These are phyloP conservation scores for Proales similis DNA, from an alignment of 1,140 invertebrate genomes.

Conservation along the genomic window DNA sequence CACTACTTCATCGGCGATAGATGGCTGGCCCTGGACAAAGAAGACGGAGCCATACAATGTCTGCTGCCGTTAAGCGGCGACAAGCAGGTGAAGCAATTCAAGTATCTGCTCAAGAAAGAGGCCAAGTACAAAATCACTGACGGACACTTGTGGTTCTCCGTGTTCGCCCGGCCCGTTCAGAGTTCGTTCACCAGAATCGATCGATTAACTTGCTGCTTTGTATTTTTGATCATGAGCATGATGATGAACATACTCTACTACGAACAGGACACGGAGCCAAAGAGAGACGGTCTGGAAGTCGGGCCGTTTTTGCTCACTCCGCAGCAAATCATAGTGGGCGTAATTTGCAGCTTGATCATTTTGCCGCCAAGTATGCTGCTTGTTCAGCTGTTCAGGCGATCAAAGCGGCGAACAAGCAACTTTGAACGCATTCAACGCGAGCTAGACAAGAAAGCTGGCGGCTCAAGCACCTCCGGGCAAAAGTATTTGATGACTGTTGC, in stretches of 20 bases:
- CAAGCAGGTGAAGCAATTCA: slow-evolving; percentile 54
- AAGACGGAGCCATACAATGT: slow-evolving; percentile 56
- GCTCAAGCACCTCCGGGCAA: not conserved
- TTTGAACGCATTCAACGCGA: no score
- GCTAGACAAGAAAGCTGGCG: not conserved
- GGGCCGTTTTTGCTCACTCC: slow-evolving; percentile 55
- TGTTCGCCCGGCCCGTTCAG: slow-evolving; percentile 56
- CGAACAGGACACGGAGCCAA: slow-evolving; percentile 35
- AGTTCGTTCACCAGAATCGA: slow-evolving; percentile 56
- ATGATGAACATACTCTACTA: slow-evolving; percentile 59
- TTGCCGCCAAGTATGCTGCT: slow-evolving; percentile 58
- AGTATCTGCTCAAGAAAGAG: slow-evolving; percentile 54
- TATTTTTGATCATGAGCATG: slow-evolving; percentile 57
- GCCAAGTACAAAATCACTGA: slow-evolving; percentile 55
- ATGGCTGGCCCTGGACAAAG: slow-evolving; percentile 58
- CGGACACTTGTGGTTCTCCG: slow-evolving; percentile 59
- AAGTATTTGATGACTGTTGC: slow-evolving; percentile 2
- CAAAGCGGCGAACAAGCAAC: slow-evolving; percentile 47
- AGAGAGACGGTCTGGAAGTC: slow-evolving; percentile 39
- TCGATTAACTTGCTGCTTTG: slow-evolving; percentile 56
- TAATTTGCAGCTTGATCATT: slow-evolving; percentile 51
- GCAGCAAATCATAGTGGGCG: slow-evolving; percentile 46
- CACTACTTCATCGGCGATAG: slow-evolving; percentile 52
- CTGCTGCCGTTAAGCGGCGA: slow-evolving; percentile 55
- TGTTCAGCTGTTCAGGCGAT: slow-evolving; percentile 54